phyloP scores from a whole-genome alignment of 2,888 invertebrate genomes.

The Lomographa bimaculata region DNA sequence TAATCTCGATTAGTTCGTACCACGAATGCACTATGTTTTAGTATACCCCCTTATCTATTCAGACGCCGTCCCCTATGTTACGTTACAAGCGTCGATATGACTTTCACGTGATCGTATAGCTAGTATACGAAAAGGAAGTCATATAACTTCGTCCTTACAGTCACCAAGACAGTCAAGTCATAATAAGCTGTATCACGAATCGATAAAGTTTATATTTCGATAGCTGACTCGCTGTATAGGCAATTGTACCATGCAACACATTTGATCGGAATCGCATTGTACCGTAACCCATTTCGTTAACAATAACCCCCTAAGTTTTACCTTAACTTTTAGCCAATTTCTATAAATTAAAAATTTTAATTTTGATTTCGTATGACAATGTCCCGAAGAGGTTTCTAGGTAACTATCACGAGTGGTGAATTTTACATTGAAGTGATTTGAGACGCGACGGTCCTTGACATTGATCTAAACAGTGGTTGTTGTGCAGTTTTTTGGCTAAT shows the following conservation, averaged over 20 bases:
- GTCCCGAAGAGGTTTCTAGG: constrained; percentile 51
- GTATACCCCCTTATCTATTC: constrained; percentile 71
- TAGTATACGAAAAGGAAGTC: constrained; percentile 70
- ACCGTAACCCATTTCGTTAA: constrained; percentile 53
- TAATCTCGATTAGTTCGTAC: constrained; percentile 72
- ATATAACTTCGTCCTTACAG: constrained; percentile 40
- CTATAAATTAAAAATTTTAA: constrained; percentile 61
- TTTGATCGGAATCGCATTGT: constrained; percentile 55
- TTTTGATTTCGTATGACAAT: constrained; percentile 64
- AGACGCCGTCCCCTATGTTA: constrained; percentile 58
- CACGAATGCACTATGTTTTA: constrained; percentile 79
- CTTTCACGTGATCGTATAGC: constrained; percentile 67
- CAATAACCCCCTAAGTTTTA: constrained; percentile 60
- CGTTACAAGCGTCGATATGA: constrained; percentile 44
- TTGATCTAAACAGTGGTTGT: too few species aligned
- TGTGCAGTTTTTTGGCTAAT: too few species aligned
- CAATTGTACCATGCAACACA: constrained; percentile 42
- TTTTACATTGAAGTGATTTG: constrained; percentile 35
- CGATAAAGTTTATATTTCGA: constrained; percentile 27
- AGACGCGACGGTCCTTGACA: constrained; percentile 41
- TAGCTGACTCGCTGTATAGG: constrained; percentile 38
- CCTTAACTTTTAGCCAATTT: constrained; percentile 67
- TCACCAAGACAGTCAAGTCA: constrained; percentile 34
- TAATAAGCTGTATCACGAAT: constrained; percentile 18
- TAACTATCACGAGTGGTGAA: constrained; percentile 52